Percentiles rank a stretch among this genome's conserved stretches.
Conservation (phyloP, 2,797 vertebrate genomes). For the Gambelia wislizenii region DNA sequence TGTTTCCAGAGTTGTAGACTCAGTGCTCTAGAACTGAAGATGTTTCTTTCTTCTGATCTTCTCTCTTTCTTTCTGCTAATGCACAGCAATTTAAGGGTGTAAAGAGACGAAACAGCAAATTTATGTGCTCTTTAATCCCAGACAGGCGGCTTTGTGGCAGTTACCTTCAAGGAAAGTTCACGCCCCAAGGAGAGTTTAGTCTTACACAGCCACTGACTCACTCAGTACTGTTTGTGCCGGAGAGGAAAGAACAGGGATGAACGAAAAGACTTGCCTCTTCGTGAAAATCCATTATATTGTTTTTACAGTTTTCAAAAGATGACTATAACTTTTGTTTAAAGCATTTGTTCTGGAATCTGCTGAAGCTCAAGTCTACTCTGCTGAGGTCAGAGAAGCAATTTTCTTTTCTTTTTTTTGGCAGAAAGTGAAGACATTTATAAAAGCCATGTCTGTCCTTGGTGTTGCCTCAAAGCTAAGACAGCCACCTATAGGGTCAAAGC, state of each 20-base stretch:
- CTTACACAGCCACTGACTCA: slow-evolving; percentile 83
- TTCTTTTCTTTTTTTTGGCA: slow-evolving; percentile 78
- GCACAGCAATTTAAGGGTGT: slow-evolving; percentile 73
- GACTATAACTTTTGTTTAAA: slow-evolving; percentile 80
- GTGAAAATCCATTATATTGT: slow-evolving; percentile 68
- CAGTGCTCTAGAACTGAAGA: slow-evolving; percentile 79
- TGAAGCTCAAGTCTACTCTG: slow-evolving; percentile 78
- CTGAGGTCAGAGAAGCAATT: slow-evolving; percentile 83
- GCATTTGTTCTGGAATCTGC: slow-evolving; percentile 77
- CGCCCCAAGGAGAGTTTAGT: slow-evolving; percentile 87
- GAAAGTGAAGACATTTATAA: slow-evolving; percentile 77
- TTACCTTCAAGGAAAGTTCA: slow-evolving; percentile 88
- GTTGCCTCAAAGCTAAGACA: slow-evolving; percentile 94
- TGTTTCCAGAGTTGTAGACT: slow-evolving; percentile 82
- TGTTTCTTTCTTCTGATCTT: slow-evolving; percentile 66
- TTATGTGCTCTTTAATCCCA: slow-evolving; percentile 80
- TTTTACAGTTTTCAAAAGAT: slow-evolving; percentile 64
- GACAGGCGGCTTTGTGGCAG: slow-evolving; percentile 74
- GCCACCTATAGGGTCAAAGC: slow-evolving; percentile 89
- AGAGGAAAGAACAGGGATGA: slow-evolving; percentile 76
- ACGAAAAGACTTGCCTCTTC: slow-evolving; percentile 69
- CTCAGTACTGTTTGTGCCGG: slow-evolving; percentile 64
- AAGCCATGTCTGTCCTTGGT: slow-evolving; percentile 94
- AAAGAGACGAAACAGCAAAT: slow-evolving; percentile 70
- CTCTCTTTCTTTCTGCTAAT: slow-evolving; percentile 69